Percentiles rank a stretch among this genome's conserved stretches.
Conservation (phyloP, 2,888 invertebrate genomes). For the Caenorhabditis zanzibari region DNA sequence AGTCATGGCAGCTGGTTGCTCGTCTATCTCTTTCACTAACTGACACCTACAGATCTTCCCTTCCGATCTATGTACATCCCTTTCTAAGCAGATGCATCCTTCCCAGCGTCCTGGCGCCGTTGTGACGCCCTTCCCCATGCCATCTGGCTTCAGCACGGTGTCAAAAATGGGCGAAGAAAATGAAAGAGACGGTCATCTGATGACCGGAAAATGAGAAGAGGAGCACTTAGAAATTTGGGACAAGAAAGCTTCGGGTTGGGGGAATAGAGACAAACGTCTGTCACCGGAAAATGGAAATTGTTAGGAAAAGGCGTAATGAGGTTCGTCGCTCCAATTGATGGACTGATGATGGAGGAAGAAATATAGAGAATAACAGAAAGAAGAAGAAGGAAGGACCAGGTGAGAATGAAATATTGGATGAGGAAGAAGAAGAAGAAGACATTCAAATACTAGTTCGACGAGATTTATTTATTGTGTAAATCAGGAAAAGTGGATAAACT, state of each 20-base stretch:
- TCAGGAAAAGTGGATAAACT: background rate
- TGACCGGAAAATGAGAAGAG: conserved; percentile 57
- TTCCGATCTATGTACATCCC: conserved; percentile 46
- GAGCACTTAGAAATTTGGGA: conserved; percentile 49
- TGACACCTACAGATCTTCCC: conserved; percentile 39
- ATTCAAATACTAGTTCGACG: conserved; percentile 16
- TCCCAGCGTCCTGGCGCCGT: conserved; percentile 51
- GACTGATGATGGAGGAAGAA: conserved; percentile 35
- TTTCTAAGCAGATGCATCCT: conserved; percentile 36
- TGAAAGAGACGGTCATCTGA: conserved; percentile 51
- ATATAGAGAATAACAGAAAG: conserved; percentile 27
- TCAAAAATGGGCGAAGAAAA: conserved; percentile 45
- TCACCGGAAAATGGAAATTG: conserved; percentile 58
- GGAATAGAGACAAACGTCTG: conserved; percentile 55
- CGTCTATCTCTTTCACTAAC: conserved; percentile 18
- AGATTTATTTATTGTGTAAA: conserved; percentile 31
- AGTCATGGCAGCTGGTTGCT: conserved; percentile 54
- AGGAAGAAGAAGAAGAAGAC: conserved; percentile 16
- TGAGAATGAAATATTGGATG: conserved; percentile 57
- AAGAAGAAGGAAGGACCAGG: conserved; percentile 38
- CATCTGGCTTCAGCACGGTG: conserved; percentile 50
- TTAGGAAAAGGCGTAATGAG: conserved; percentile 53
- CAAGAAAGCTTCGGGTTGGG: background rate
- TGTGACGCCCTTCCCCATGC: conserved; percentile 30
- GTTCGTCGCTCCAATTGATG: conserved; percentile 44